Evolutionary conservation across 1,140 invertebrate species (phyloP).

Genomic region (Rhagoletis zephyria): DNA sequence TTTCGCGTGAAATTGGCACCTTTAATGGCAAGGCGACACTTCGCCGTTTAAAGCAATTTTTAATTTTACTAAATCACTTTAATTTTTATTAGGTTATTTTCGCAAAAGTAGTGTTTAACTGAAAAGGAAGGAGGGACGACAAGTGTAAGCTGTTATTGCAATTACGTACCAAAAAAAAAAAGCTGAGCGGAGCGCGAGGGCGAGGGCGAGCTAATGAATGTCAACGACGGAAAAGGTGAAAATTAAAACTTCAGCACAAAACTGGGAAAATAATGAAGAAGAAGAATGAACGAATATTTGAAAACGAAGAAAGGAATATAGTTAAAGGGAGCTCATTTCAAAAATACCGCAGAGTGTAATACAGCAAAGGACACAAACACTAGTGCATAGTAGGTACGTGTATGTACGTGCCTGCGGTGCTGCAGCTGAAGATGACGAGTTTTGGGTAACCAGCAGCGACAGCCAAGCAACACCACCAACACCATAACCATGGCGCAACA

Average conservation of each 20-base stretch:
- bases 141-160: background rate
- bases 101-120: background rate
- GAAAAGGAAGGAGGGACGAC: background rate
- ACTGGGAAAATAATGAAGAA: background rate
- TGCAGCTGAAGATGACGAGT: background rate
- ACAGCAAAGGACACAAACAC: background rate
- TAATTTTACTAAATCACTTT: background rate
- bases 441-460: background rate
- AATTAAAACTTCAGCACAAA: conserved; percentile 27
- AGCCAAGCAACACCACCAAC: background rate
- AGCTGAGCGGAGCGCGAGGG: background rate
- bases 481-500: background rate
- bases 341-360: background rate
- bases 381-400: background rate
- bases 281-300: background rate
- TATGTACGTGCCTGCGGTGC: background rate
- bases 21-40: too few relatives aligned
- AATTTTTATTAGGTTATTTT: background rate
- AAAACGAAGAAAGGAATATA: background rate
- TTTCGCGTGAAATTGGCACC: too few relatives aligned
- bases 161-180: background rate
- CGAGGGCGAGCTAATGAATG: conserved; percentile 24
- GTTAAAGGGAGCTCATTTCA: background rate
- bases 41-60: too few relatives aligned
- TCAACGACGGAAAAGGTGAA: conserved; percentile 18